Evolutionary conservation across 2,888 invertebrate genomes (phyloP).

Genomic region (Hartigia nigra): DNA sequence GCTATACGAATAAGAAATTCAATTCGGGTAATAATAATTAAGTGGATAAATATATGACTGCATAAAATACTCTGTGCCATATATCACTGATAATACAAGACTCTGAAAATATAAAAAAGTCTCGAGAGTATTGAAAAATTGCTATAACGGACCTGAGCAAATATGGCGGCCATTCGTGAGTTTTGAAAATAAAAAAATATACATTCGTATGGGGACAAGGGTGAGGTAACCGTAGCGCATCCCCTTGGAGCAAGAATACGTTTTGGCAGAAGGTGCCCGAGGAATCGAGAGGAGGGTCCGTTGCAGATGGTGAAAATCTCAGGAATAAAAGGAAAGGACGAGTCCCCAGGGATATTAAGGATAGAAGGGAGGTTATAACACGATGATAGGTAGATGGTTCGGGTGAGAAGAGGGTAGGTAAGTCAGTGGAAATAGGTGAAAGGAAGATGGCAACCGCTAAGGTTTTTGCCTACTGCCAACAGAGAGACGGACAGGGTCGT

Average conservation of each 20-base stretch:
- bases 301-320: constrained; percentile 48
- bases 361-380: constrained; percentile 10
- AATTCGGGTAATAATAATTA: background rate
- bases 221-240: background rate
- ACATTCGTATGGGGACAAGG: background rate
- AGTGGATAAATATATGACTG: background rate
- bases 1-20: background rate
- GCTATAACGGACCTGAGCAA: background rate
- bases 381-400: constrained; percentile 22
- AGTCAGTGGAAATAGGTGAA: constrained; percentile 2
- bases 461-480: constrained; percentile 11
- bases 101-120: background rate
- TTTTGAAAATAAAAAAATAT: background rate
- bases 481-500: constrained; percentile 36
- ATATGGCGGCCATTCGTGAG: background rate
- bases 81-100: background rate
- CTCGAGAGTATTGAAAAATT: background rate
- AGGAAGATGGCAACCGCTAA: background rate
- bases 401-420: constrained; percentile 13
- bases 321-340: constrained; percentile 38
- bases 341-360: constrained; percentile 10
- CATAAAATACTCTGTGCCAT: background rate
- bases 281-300: constrained; percentile 6
- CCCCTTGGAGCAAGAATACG: background rate
- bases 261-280: constrained; percentile 23